Base-by-base conservation (phyloP, 2,113 vertebrate species). In the Nanger granti region DNA sequence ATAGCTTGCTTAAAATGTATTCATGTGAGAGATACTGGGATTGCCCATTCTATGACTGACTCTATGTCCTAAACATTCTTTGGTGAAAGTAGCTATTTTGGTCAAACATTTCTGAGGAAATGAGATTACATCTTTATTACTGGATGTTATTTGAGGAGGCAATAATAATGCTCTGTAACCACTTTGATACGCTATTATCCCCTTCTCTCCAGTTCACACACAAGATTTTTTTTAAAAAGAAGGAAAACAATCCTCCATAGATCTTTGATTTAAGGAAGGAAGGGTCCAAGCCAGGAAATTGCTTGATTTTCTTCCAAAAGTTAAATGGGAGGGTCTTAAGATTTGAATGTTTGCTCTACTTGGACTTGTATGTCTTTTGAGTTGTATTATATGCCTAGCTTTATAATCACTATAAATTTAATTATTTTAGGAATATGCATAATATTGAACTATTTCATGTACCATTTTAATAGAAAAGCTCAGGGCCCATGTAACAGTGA, bases 341-440 rank as follows among this genome's bases (percentile, higher is more conserved):
- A 96, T 98, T 98, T 97, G 96, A 98, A 97, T 98, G 88, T 98
- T 98, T 93, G 98, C 94, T 98, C 84, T 98, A 87, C 94, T 97
- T 97, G 86, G 97, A 96, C 98, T 90, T 97, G 80, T 99, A 97
- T 98, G 98, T 98, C 96, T 98, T 98, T 98, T 98, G 85, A 96
- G 97, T 97, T 97, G 97, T 95, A 93, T 98, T 95, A 91, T 98
- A 98, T 96, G 44, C 97, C 97, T 98, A 97, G 98, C 98, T 98
- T 98, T 98, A 89, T 98, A 98, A 98, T 98, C 97, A 98, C 95
- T 98, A 98, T 98, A 98, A 98, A 97, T 98, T 98, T 98, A 98
- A 98, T 98, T 98, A 97, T 98, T 97, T 93, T 94, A 97, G 94
- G 97, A 99, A 98, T 98, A 98, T 95, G 97, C 92, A 82, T 98